A percentile compares a stretch with the other conserved stretches of the same genome.
Conservation (phyloP, 2,797 vertebrate genomes). For the Manis pentadactyla region DNA sequence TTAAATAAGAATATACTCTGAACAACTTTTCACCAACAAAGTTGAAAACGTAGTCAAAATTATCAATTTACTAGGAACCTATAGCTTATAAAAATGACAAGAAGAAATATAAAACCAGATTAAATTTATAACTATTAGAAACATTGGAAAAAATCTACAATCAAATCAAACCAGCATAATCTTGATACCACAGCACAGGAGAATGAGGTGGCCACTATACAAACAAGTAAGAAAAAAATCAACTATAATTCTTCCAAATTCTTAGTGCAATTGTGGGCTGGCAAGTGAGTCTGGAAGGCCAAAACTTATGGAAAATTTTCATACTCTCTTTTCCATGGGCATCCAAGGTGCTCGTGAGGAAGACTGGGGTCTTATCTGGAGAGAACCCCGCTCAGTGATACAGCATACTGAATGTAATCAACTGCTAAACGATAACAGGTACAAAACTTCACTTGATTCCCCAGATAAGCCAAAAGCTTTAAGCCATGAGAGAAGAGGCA, state of each 20-base stretch:
- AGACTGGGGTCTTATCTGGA: background rate
- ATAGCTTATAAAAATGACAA: background rate
- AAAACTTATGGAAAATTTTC: background rate
- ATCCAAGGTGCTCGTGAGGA: background rate
- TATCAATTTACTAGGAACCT: background rate
- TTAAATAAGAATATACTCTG: background rate
- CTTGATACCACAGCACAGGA: background rate
- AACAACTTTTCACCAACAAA: background rate
- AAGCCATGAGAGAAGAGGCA: background rate
- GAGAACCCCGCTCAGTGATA: background rate
- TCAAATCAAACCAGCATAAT: background rate
- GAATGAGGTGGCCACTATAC: background rate
- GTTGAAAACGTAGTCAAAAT: background rate
- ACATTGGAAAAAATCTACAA: background rate
- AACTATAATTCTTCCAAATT: background rate
- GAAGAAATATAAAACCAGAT: background rate
- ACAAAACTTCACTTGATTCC: background rate
- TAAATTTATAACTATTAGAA: background rate
- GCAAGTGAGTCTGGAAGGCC: background rate
- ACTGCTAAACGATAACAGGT: background rate
- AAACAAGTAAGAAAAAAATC: background rate
- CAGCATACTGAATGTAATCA: background rate
- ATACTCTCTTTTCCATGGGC: background rate
- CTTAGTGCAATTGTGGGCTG: background rate
- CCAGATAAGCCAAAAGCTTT: background rate